A percentile compares a stretch with the other conserved stretches of the same genome.
Conservation (phyloP, 2,797 vertebrate genomes). For the Pseudotriccus pelzelni region DNA sequence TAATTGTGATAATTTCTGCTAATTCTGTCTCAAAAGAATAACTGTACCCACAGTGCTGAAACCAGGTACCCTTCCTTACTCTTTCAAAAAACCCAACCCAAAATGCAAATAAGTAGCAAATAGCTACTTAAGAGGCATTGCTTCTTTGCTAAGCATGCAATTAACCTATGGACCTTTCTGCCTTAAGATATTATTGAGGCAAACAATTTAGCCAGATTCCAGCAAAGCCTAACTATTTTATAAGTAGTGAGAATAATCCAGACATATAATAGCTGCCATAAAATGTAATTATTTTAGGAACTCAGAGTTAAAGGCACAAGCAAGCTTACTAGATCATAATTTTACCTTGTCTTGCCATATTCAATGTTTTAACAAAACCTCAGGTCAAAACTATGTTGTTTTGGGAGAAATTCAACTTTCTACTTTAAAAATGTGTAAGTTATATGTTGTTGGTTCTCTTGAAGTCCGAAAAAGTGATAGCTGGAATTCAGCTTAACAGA, state of each 20-base stretch:
- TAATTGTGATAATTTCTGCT: background rate
- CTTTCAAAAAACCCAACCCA: background rate
- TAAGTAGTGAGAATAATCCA: constrained; percentile 11
- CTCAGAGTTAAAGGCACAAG: background rate
- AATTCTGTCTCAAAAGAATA: background rate
- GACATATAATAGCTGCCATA: background rate
- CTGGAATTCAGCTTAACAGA: background rate
- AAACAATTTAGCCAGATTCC: background rate
- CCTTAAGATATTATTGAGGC: background rate
- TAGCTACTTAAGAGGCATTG: background rate
- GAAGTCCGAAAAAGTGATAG: background rate
- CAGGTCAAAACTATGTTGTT: background rate
- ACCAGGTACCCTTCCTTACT: background rate
- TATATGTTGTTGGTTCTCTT: background rate
- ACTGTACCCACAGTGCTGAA: background rate
- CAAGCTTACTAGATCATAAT: background rate
- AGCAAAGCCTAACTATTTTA: constrained; percentile 1
- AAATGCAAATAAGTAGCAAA: background rate
- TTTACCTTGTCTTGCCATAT: background rate
- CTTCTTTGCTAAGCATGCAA: background rate
- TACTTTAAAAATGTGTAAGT: background rate
- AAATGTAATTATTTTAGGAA: background rate
- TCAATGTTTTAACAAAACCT: background rate
- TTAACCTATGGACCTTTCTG: background rate
- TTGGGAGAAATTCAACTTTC: background rate